A percentile compares a stretch with the other conserved stretches of the same genome.
Evolutionary conservation across 2,113 vertebrate species (phyloP).

Genomic region (Gymnocephalus cernua): DNA sequence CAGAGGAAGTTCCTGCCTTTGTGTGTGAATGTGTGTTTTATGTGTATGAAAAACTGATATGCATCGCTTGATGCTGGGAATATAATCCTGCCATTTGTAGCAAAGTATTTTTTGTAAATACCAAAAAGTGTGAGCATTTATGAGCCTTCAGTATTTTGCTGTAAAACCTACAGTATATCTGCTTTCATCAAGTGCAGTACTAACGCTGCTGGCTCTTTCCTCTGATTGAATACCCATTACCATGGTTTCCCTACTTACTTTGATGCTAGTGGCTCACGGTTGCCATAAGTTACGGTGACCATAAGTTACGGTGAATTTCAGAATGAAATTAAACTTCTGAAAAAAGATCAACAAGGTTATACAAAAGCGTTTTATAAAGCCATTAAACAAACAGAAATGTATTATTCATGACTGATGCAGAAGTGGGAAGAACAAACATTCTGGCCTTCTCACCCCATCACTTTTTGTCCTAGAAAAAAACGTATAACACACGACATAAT

Average conservation of each 20-base stretch:
- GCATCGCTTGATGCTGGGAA: neutral
- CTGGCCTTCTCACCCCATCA: neutral
- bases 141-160: conserved; percentile 16
- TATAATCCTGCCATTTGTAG: neutral
- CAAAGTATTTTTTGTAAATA: neutral
- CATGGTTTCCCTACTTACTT: conserved; percentile 84
- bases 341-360: neutral
- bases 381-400: neutral
- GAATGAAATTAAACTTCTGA: conserved; percentile 54
- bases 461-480: neutral
- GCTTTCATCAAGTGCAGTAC: conserved; percentile 42
- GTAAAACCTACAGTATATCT: conserved; percentile 25
- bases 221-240: conserved; percentile 82
- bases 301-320: conserved; percentile 84
- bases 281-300: conserved; percentile 90
- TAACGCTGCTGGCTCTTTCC: conserved; percentile 70
- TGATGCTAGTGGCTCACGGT: conserved; percentile 88
- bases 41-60: neutral
- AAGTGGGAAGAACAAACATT: neutral
- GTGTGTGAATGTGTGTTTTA: neutral
- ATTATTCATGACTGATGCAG: neutral
- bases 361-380: neutral
- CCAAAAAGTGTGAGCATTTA: neutral
- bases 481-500: neutral
- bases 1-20: conserved; percentile 15